Base-by-base conservation (phyloP, 2,888 invertebrate species). In the Penaeus monodon region DNA sequence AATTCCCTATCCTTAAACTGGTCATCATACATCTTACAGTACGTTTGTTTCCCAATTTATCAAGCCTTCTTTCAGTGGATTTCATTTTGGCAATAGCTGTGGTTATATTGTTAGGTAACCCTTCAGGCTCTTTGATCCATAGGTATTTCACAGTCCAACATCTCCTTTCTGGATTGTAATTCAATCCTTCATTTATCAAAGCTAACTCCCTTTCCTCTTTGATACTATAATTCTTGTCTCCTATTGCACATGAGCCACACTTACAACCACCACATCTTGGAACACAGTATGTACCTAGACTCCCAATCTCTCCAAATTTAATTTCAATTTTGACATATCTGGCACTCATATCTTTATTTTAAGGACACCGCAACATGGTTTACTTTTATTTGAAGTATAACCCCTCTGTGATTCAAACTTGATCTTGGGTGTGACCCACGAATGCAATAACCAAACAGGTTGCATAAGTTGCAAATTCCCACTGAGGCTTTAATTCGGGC, bases 231-330 rank as follows among this genome's bases (percentile, higher is more conserved):
- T 17, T 24, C 22, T 70, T 63, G 14, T 10, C n/a, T 78, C 49
- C 44, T n/a, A 78, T 22, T n/a, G 78, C 20, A 78, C 78, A 78
- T 57, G n/a, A 27, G 24, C 63, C 78, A 27, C 78, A 78, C n/a
- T 76, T 38, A 38, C 44, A 76, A 38, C 78, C 78, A 44, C 49
- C 44, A 78, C 78, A 78, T 49, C n/a, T 78, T n/a, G 78, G 78
- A 24, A 33, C 24, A 49, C 49, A 78, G 29, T 49, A 8, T 7
- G 49, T 49, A 22, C 78, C 78, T 17, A 49, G 14, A 49, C 57
- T 38, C 57, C 57, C 78, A n/a, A 49, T n/a, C n/a, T 6, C 63
- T 6, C 49, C 49, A 57, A 44, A 78, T 22, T 78, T 27, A 78
- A 44, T 27, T 57, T 29, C 24, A 29, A 22, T 78, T 78, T 78